Percentiles rank a stretch among this genome's conserved stretches.
Evolutionary conservation across 2,797 vertebrate genomes (phyloP).

Genomic region (Platalea minor): DNA sequence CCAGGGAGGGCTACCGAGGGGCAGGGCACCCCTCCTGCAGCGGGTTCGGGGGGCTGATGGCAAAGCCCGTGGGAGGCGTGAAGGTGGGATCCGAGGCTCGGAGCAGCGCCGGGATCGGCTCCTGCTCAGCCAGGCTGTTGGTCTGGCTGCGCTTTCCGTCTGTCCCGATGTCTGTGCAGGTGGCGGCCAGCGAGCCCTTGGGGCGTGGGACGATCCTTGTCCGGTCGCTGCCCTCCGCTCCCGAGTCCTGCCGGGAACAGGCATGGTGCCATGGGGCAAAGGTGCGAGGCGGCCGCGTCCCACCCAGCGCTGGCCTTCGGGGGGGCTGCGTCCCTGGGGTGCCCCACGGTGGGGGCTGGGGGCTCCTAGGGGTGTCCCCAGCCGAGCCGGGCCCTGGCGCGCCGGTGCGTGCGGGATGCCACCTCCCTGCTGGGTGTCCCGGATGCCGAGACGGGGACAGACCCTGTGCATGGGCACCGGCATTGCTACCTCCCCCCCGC

Average conservation of each 20-base stretch:
- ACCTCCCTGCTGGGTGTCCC: neutral
- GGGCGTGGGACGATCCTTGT: neutral
- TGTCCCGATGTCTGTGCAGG: neutral
- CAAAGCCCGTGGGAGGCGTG: neutral
- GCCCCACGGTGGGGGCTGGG: accelerated
- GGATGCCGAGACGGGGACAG: neutral
- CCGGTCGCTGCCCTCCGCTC: neutral
- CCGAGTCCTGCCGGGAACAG: neutral
- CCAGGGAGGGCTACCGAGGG: neutral
- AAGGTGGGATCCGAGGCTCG: neutral
- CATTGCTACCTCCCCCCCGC: accelerated
- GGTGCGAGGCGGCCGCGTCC: accelerated
- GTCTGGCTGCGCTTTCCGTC: accelerated
- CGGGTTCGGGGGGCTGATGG: neutral
- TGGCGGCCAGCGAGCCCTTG: accelerated
- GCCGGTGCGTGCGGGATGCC: neutral
- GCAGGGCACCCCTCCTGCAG: neutral
- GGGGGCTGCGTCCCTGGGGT: neutral
- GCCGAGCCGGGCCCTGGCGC: accelerated
- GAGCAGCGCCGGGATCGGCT: neutral
- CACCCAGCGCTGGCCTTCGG: accelerated
- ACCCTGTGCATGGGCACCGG: accelerated
- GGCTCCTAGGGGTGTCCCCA: neutral
- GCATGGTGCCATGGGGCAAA: neutral
- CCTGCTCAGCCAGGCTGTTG: neutral